Base-by-base conservation (phyloP, 1,140 invertebrate species). In the Phenacoccus solenopsis region DNA sequence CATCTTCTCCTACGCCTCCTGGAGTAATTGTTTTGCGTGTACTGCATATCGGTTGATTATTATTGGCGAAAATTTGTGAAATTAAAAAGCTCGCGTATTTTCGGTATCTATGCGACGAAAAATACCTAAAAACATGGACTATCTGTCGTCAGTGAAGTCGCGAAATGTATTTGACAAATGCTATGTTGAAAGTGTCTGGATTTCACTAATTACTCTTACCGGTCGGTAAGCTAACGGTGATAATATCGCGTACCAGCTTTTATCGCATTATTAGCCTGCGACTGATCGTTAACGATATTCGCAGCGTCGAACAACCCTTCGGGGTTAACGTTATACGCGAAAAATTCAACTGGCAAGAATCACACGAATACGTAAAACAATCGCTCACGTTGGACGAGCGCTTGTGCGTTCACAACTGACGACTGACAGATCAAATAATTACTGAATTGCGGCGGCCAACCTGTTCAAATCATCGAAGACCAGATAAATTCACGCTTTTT, bases 401-500 rank as follows among this genome's bases (percentile, higher is more conserved):
- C 38, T n/a, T 49, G 38, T 16, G 13, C 16, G 38, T 49, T 49
- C 38, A 49, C 20, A 49, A 49, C 38, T 49, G 38, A 49, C 38
- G 38, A 49, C 38, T 49, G 38, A 9, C 38, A 49, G 38, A 49
- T 49, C 13, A 49, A 49, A n/a, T 49, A 49, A 49, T 49, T 49
- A 49, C 38, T 49, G 38, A 49, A 49, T 49, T 49, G 16, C 38
- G 38, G 38, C 38, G 38, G 38, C 16, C 12, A 49, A 49, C 38
- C 38, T 49, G 38, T 49, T 49, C 38, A 49, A 49, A 49, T 49
- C 38, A 49, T 49, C 20, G 38, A 49, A 10, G 38, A 49, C 38
- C 38, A 49, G 38, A 49, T 49, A 49, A 49, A 49, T 49, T 49
- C 38, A 49, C 38, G 38, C 38, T 49, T 49, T 49, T 49, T 49